A percentile compares a stretch with the other conserved stretches of the same genome.
These are phyloP conservation scores for Haemorhous mexicanus DNA, from an alignment of 2,113 vertebrate genomes.

Conservation along the genomic window DNA sequence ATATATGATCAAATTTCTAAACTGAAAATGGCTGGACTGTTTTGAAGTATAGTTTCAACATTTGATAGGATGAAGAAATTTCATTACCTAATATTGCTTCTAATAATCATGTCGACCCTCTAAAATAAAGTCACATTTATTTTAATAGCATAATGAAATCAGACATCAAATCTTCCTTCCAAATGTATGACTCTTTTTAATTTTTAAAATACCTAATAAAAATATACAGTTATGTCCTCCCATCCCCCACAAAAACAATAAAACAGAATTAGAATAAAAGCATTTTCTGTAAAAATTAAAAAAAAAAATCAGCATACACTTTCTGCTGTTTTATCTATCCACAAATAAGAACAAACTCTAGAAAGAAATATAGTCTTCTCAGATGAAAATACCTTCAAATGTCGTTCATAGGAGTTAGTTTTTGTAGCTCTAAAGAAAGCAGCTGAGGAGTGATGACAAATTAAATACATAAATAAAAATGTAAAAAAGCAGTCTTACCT, in stretches of 20 bases:
- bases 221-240: not conserved
- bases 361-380: not conserved
- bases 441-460: not conserved
- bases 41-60: not conserved
- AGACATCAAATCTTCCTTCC: not conserved
- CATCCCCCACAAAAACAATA: not conserved
- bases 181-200: not conserved
- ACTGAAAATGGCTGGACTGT: not conserved
- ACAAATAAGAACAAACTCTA: not conserved
- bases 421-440: not conserved
- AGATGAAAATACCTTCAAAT: not conserved
- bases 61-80: not conserved
- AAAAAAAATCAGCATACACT: not conserved
- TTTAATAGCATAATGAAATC: not conserved
- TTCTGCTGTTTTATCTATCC: not conserved
- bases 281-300: not conserved
- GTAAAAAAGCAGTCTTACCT: constrained; percentile 77
- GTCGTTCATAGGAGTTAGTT: not conserved
- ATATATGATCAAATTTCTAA: not conserved
- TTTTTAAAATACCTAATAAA: not conserved
- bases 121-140: not conserved
- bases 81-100: not conserved
- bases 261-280: not conserved
- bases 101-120: not conserved
- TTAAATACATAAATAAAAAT: not conserved